Conservation (phyloP, 2,888 invertebrate species). For the Eudasyphora cyanicolor region DNA sequence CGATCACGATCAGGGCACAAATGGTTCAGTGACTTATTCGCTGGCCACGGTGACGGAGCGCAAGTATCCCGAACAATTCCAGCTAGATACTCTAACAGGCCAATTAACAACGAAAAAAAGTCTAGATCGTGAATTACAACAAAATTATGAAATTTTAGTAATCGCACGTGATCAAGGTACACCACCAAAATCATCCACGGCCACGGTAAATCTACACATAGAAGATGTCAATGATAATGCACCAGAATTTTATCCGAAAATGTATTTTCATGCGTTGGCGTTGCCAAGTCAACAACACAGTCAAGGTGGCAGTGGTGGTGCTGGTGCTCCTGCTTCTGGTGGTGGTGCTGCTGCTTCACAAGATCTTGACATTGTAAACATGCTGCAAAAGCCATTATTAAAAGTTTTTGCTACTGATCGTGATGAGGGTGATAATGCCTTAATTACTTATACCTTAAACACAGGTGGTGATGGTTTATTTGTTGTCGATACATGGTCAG, state of each 20-base stretch:
- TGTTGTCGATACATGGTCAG: slow-evolving; percentile 88
- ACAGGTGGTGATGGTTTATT: slow-evolving; percentile 91
- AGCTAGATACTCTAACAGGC: slow-evolving; percentile 91
- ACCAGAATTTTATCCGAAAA: slow-evolving; percentile 94
- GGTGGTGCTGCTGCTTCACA: slow-evolving; percentile 12
- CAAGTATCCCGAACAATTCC: slow-evolving; percentile 91
- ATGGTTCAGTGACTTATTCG: slow-evolving; percentile 93
- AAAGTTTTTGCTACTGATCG: slow-evolving; percentile 91
- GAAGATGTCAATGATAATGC: slow-evolving; percentile 95
- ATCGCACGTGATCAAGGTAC: slow-evolving; percentile 95
- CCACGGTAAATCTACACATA: slow-evolving; percentile 89
- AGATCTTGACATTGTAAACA: slow-evolving; percentile 57
- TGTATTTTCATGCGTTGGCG: slow-evolving; percentile 89
- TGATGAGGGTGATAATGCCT: slow-evolving; percentile 94
- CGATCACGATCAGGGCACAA: slow-evolving; percentile 96
- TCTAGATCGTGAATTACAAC: slow-evolving; percentile 90
- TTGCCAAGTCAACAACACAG: slow-evolving; percentile 81
- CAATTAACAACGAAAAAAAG: slow-evolving; percentile 88
- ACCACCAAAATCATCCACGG: slow-evolving; percentile 94
- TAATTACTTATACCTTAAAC: slow-evolving; percentile 88
- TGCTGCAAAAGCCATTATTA: slow-evolving; percentile 82
- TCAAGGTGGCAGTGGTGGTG: slow-evolving; percentile 38
- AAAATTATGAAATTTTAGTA: slow-evolving; percentile 90
- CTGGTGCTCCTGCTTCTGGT: background rate
- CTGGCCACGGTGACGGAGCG: slow-evolving; percentile 89